A percentile compares a stretch with the other conserved stretches of the same genome.
Evolutionary conservation across 2,888 invertebrate genomes (phyloP).

Genomic region (Vesta saturnalis): DNA sequence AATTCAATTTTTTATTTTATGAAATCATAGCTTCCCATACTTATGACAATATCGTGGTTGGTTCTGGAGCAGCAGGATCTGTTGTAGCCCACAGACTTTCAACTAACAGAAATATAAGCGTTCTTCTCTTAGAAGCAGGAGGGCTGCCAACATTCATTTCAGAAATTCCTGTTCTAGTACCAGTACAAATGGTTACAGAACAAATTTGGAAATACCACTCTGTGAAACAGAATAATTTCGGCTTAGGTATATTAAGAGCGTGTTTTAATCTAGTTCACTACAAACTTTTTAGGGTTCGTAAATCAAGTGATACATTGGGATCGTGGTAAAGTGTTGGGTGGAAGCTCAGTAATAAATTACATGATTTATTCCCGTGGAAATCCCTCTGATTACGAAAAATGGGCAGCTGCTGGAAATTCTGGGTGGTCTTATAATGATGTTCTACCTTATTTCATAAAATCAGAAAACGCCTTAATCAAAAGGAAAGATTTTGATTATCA

Average conservation of each 20-base stretch:
- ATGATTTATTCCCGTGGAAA: too few relatives aligned
- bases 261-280: too few relatives aligned
- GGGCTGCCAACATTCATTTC: constrained; percentile 64
- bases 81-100: constrained; percentile 76
- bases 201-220: constrained; percentile 71
- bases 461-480: constrained; percentile 65
- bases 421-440: constrained; percentile 72
- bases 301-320: too few relatives aligned
- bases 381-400: too few relatives aligned
- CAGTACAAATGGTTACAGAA: constrained; percentile 66
- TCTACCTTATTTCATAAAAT: constrained; percentile 65
- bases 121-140: constrained; percentile 75
- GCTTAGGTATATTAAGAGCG: constrained; percentile 63
- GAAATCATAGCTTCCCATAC: too few relatives aligned
- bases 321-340: too few relatives aligned
- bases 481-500: constrained; percentile 69
- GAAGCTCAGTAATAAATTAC: too few relatives aligned
- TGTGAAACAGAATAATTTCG: constrained; percentile 66
- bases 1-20: too few relatives aligned
- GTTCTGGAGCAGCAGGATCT: constrained; percentile 77
- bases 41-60: constrained; percentile 76
- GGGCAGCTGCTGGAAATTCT: too few relatives aligned
- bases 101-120: constrained; percentile 69
- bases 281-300: too few relatives aligned
- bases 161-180: constrained; percentile 66